Evolutionary conservation across 2,888 invertebrate genomes (phyloP).

Genomic region (Drosophila meridiana): DNA sequence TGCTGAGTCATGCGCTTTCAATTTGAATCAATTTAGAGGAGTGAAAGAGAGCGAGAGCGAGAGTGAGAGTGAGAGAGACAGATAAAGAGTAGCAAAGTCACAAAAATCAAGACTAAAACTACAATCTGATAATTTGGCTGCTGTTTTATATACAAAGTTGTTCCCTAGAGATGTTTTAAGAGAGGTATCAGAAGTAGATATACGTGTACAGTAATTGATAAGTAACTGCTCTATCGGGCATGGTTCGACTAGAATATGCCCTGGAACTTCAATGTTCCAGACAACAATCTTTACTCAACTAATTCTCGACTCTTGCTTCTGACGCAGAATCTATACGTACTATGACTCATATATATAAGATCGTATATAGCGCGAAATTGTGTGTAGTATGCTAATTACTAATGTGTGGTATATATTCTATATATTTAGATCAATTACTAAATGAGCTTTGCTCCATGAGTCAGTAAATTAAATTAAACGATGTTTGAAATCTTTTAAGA

Average conservation of each 20-base stretch:
- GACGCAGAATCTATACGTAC: background rate
- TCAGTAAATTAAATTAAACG: background rate
- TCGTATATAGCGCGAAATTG: background rate
- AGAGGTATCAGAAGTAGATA: background rate
- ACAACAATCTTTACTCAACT: no score
- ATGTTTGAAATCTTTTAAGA: background rate
- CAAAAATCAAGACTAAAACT: slow-evolving; percentile 49
- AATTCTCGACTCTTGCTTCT: background rate
- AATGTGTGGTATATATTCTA: background rate
- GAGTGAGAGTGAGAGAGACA: slow-evolving; percentile 14
- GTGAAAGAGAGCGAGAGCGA: slow-evolving; percentile 5
- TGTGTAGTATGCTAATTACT: background rate
- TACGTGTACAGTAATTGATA: background rate
- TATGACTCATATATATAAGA: background rate
- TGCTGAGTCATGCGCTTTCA: slow-evolving; percentile 79
- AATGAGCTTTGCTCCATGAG: slow-evolving; percentile 2
- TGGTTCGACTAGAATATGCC: background rate
- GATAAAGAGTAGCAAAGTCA: slow-evolving; percentile 34
- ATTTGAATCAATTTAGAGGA: slow-evolving; percentile 76
- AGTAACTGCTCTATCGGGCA: background rate
- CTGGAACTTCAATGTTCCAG: background rate
- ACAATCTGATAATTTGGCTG: slow-evolving; percentile 47
- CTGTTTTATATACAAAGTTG: slow-evolving; percentile 10
- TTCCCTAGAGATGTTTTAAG: background rate
- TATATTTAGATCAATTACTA: background rate